These are phyloP conservation scores for Rhagonycha lutea DNA, from an alignment of 2,888 invertebrate genomes.

Conservation along the genomic window DNA sequence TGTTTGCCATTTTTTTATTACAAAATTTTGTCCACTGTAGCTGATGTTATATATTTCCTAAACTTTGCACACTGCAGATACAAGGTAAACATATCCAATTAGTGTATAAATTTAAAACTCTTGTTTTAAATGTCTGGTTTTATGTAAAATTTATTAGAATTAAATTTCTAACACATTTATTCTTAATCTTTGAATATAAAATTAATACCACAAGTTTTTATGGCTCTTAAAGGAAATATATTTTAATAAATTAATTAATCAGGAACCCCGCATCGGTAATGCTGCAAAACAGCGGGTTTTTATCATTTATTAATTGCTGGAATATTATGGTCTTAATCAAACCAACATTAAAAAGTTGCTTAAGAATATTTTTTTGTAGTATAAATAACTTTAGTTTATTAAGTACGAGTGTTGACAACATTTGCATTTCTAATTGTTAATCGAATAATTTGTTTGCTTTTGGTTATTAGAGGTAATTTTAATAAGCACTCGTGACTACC, in stretches of 20 bases:
- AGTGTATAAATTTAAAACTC: neutral
- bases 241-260: neutral
- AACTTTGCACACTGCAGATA: too few species aligned
- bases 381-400: neutral
- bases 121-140: neutral
- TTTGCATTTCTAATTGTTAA: neutral
- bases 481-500: slow-evolving; percentile 35
- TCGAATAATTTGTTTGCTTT: neutral
- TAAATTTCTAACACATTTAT: neutral
- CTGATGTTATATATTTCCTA: too few species aligned
- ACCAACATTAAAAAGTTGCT: neutral
- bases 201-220: neutral
- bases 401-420: neutral
- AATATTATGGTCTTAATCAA: neutral
- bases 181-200: neutral
- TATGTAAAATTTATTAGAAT: neutral
- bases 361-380: neutral
- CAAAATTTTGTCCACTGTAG: too few species aligned
- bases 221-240: neutral
- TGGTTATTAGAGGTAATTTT: slow-evolving; percentile 25
- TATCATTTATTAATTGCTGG: neutral
- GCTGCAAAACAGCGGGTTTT: neutral
- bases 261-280: neutral
- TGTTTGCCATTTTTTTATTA: too few species aligned
- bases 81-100: too few species aligned